phyloP scores from a whole-genome alignment of 2,888 invertebrate genomes.

The Philopedon plagiatum region DNA sequence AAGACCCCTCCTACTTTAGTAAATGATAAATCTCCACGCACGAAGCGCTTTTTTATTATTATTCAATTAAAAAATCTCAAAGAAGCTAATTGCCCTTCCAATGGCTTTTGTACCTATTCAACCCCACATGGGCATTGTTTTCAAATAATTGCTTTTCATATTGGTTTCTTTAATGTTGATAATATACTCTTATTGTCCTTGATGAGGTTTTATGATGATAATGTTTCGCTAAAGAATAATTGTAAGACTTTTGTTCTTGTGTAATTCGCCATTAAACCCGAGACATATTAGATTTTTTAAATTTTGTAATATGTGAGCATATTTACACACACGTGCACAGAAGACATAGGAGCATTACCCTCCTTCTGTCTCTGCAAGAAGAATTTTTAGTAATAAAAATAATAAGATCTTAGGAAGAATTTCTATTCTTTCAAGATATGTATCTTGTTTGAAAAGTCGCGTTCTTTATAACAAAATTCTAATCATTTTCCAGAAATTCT shows the following conservation, averaged over 20 bases:
- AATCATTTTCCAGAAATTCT: too few relatives aligned
- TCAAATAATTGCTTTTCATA: constrained; percentile 19
- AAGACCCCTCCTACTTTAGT: constrained; percentile 1
- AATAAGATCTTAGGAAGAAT: too few relatives aligned
- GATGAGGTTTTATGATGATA: background rate
- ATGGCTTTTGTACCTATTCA: background rate
- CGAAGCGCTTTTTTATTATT: constrained; percentile 22
- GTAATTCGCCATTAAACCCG: background rate
- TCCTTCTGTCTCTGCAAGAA: too few relatives aligned
- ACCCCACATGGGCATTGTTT: constrained; percentile 23
- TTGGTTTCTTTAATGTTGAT: background rate
- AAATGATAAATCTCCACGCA: constrained; percentile 21
- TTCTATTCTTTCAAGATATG: too few relatives aligned
- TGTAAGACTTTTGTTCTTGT: background rate
- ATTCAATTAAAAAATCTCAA: constrained; percentile 20
- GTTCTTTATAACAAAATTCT: too few relatives aligned
- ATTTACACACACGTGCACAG: background rate
- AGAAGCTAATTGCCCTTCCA: constrained; percentile 19
- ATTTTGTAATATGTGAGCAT: background rate
- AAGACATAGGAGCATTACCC: too few relatives aligned
- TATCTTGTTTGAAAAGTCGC: too few relatives aligned
- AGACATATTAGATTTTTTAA: background rate
- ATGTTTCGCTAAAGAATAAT: background rate
- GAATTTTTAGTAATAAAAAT: too few relatives aligned
- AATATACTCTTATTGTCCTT: background rate